These are phyloP conservation scores for Axis porcinus DNA, from an alignment of 2,113 vertebrate species.

Conservation along the genomic window DNA sequence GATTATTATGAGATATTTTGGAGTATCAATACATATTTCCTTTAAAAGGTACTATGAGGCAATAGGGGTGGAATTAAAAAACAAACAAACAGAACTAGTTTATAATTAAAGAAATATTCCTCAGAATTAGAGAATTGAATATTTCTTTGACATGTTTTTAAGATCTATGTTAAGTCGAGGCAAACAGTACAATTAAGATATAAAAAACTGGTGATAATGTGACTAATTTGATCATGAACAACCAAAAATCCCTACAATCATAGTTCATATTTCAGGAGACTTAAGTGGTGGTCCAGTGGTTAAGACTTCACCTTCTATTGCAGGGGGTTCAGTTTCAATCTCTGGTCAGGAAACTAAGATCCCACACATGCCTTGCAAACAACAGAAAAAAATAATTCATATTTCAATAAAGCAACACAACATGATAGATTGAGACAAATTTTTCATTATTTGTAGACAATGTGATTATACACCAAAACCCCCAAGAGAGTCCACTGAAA, in stretches of 20 bases:
- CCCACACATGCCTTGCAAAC: background rate
- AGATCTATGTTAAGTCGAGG: background rate
- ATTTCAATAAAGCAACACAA: background rate
- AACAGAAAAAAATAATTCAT: background rate
- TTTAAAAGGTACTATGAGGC: background rate
- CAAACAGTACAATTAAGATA: background rate
- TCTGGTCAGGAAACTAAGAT: background rate
- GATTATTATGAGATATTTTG: background rate
- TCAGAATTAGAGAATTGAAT: background rate
- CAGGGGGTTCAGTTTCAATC: background rate
- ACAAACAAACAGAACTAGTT: background rate
- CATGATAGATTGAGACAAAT: background rate
- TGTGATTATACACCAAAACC: background rate
- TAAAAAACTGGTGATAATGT: background rate
- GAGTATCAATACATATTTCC: background rate
- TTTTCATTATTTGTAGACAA: slow-evolving; percentile 11
- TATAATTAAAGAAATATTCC: background rate
- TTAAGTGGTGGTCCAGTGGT: background rate
- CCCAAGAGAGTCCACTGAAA: background rate
- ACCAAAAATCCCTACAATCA: background rate
- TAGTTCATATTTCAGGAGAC: background rate
- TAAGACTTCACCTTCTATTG: background rate
- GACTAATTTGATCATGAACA: background rate
- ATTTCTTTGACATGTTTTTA: background rate
- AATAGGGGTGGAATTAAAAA: background rate